Base-by-base conservation (phyloP, 2,888 invertebrate genomes). In the Apamea epomidion region DNA sequence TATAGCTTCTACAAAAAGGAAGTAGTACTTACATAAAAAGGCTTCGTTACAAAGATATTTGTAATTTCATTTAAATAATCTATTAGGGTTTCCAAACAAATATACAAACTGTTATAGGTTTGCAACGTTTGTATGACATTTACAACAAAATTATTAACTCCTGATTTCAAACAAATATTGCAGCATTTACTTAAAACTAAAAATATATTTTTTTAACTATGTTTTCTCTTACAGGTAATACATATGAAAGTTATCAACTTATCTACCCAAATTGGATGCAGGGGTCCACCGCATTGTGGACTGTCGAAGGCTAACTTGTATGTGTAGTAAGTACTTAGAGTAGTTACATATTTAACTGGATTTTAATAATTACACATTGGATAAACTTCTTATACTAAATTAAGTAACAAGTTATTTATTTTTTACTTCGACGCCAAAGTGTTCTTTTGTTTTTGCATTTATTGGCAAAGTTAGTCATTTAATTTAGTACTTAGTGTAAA, bases 191-290 rank as follows among this genome's bases (percentile, higher is more conserved):
- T 25, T 58, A 10, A 8, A 58, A 25, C 10, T 25, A 58, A 25
- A 25, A 10, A 32, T n/a, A 1, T 16, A 21, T 18, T 29, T 42
- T 25, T 37, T 37, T 42, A 12, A 45, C 18, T 80, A 37, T 64
- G 29, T 6, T 76, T 64, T 85, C 8, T 71, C 0, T 81, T 84
- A 2, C 80, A 81, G 79, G 81, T 81, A 69, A 84, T 48, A 29
- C 3, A 68, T 42, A 16, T 45, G 14, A 21, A 76, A 37, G 6
- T 32, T 14, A 18, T 37, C 16, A 10, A 25, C 21, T 3, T 32
- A 69, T 62, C 81, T 21, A 58, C 37, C 21, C 8, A 32, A 18
- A 54, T 77, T 62, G 32, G 21, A 62, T 37, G 16, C 67, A 18
- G 25, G 16, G 12, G 1, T 18, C 25, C 12, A 10, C 8, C 14